phyloP scores from a whole-genome alignment of 1,140 invertebrate genomes.

The Agrypnia vestita region DNA sequence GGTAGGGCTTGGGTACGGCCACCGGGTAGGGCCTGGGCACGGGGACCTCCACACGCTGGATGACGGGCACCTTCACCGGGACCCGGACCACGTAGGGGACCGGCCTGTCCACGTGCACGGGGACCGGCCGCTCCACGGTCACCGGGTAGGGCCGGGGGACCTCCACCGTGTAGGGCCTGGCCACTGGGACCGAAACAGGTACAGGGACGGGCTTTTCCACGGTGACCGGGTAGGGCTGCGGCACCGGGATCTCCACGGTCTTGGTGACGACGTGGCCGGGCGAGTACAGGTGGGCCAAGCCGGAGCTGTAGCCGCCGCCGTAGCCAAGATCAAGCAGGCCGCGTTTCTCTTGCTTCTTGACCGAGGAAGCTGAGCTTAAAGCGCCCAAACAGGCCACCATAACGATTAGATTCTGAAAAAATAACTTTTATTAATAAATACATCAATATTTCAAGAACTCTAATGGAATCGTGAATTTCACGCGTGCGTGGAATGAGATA shows the following conservation, averaged over 20 bases:
- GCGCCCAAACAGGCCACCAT: conserved; percentile 39
- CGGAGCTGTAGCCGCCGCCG: conserved; percentile 11
- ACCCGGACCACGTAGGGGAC: conserved; percentile 62
- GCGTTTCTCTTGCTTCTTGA: conserved; percentile 59
- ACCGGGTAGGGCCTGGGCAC: conserved; percentile 62
- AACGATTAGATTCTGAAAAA: conserved; percentile 43
- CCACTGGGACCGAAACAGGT: conserved; percentile 51
- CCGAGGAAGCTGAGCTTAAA: conserved; percentile 39
- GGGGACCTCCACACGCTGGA: conserved; percentile 57
- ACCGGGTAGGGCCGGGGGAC: conserved; percentile 63
- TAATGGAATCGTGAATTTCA: too few relatives aligned
- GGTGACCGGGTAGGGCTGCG: conserved; percentile 54
- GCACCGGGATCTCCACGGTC: conserved; percentile 51
- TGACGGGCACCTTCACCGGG: conserved; percentile 64
- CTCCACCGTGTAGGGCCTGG: conserved; percentile 46
- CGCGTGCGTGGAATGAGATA: too few relatives aligned
- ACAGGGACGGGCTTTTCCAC: conserved; percentile 46
- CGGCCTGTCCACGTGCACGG: conserved; percentile 61
- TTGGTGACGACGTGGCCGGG: conserved; percentile 55
- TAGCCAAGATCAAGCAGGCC: conserved; percentile 47
- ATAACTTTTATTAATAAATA: too few relatives aligned
- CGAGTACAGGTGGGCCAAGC: background rate
- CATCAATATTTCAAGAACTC: too few relatives aligned
- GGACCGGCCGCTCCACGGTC: conserved; percentile 63
- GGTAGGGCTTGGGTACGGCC: conserved; percentile 63